Conservation (phyloP, 1,140 invertebrate species). For the Euura lappo region DNA sequence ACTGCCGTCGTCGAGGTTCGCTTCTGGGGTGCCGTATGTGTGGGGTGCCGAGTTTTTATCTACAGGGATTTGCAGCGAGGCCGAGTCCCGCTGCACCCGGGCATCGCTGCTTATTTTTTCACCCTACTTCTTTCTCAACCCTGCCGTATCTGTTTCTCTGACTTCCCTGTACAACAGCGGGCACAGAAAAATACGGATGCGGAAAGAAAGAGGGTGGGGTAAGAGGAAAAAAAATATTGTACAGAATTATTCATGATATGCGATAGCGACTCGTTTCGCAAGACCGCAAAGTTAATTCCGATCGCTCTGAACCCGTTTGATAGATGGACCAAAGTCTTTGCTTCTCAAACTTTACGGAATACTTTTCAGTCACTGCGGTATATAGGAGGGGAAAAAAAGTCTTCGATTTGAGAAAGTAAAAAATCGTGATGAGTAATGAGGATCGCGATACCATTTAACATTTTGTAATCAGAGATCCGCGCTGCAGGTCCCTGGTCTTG, state of each 20-base stretch:
- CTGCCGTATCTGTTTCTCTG: neutral
- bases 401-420: neutral
- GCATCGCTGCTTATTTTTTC: neutral
- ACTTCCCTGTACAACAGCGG: neutral
- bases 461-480: slow-evolving; percentile 35
- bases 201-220: no score
- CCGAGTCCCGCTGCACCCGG: slow-evolving; percentile 46
- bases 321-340: neutral
- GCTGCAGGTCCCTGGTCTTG: neutral
- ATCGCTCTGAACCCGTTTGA: neutral
- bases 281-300: neutral
- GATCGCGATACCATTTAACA: slow-evolving; percentile 37
- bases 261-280: slow-evolving; percentile 34
- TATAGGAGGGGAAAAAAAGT: no score
- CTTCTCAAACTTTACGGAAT: no score
- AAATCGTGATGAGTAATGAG: slow-evolving; percentile 41
- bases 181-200: slow-evolving; percentile 9
- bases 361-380: no score
- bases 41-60: slow-evolving; percentile 48
- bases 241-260: slow-evolving; percentile 56
- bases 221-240: neutral
- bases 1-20: slow-evolving; percentile 45
- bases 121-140: neutral
- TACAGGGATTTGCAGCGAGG: slow-evolving; percentile 54
- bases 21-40: slow-evolving; percentile 39